Percentiles rank a stretch among this genome's conserved stretches.
Conservation (phyloP, 2,113 vertebrate genomes). For the Aptenodytes forsteri region DNA sequence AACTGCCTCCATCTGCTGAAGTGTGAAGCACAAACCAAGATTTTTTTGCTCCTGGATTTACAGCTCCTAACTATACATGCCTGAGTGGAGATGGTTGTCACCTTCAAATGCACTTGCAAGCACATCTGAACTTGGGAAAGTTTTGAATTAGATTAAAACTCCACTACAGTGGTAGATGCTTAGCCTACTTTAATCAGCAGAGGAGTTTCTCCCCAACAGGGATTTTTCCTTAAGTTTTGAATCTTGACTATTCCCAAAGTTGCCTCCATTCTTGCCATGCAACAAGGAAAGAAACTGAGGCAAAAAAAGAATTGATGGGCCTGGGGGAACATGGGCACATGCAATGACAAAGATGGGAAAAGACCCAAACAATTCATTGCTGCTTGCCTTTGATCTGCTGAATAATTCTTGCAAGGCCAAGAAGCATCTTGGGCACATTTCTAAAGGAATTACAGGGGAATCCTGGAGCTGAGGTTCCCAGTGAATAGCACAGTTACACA, state of each 20-base stretch:
- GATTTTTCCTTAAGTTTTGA: background rate
- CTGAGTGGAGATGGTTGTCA: background rate
- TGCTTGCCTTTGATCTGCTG: background rate
- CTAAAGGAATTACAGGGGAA: background rate
- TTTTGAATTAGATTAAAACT: accelerated
- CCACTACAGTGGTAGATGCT: background rate
- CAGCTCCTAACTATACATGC: background rate
- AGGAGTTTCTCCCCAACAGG: accelerated
- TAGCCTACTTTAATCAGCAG: background rate
- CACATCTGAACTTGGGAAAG: background rate
- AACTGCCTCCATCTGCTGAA: background rate
- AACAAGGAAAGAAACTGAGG: background rate
- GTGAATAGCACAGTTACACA: background rate
- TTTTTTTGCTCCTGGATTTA: background rate
- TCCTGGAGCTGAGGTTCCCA: background rate
- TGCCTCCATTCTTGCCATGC: background rate
- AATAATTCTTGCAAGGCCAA: background rate
- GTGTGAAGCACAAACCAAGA: background rate
- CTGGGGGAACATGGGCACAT: background rate
- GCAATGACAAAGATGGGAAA: background rate
- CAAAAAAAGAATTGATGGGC: background rate
- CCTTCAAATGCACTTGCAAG: background rate
- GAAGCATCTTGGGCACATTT: background rate
- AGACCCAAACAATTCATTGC: background rate
- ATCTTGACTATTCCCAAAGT: background rate